Evolutionary conservation across 2,113 vertebrate species (phyloP).

Genomic region (Ia io): DNA sequence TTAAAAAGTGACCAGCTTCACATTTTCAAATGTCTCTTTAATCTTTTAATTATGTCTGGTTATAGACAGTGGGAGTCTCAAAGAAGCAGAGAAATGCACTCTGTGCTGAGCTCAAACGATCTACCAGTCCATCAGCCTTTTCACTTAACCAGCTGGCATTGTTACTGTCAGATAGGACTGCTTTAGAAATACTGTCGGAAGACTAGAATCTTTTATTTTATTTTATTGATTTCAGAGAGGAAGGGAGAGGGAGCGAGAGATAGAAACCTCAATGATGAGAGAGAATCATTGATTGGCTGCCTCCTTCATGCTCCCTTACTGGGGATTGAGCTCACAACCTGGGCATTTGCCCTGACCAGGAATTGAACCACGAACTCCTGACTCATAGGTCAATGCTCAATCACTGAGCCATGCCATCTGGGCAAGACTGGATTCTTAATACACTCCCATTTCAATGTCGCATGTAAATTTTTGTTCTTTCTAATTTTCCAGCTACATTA

Average conservation of each 20-base stretch:
- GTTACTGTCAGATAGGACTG: background rate
- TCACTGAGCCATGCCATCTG: too few relatives aligned
- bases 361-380: too few relatives aligned
- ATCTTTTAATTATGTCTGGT: conserved; percentile 71
- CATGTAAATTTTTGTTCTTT: background rate
- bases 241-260: too few relatives aligned
- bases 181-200: background rate
- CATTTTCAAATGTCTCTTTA: conserved; percentile 64
- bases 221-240: too few relatives aligned
- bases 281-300: too few relatives aligned
- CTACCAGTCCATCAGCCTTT: background rate
- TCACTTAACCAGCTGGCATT: background rate
- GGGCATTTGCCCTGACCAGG: too few relatives aligned
- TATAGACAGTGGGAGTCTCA: conserved; percentile 21
- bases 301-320: too few relatives aligned
- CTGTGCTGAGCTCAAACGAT: background rate
- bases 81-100: background rate
- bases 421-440: background rate
- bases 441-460: background rate
- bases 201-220: too few relatives aligned
- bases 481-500: background rate
- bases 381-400: too few relatives aligned
- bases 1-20: conserved; percentile 69
- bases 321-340: too few relatives aligned
- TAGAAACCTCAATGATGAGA: too few relatives aligned